Evolutionary conservation across 2,113 vertebrate species (phyloP), one percentile per base, ranked within the genome.

Genomic region (Daboia siamensis): DNA sequence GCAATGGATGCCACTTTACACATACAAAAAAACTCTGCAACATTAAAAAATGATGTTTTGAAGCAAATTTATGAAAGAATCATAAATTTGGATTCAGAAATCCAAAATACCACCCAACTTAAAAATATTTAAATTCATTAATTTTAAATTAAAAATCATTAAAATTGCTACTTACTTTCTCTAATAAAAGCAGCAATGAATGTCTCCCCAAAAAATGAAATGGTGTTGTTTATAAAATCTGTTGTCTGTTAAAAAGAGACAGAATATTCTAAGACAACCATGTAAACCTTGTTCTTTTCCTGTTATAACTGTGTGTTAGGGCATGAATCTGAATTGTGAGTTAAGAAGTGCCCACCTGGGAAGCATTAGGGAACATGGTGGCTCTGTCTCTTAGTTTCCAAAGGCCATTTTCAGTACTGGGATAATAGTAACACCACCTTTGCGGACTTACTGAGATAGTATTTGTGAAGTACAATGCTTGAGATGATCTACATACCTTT

Each of bases 211-310:
- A 10, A 87, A 86, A 59, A 44, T 23, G 55, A 86, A 86, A 52
- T 80, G 24, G 39, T 94, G 64, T 59, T 92, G 6, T 93, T 92
- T 46, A 1, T 24, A 93, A 88, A 84, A 95, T 74, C 88, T 80
- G 90, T 94, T 26, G 0, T 95, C 74, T 80, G 9, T 80, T 2
- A 46, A 17, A 91, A 94, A 13, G 80, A 11, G 69, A 33, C 46
- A 13, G 85, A 29, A 13, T 85, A 8, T 85, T 87, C 1, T 87
- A 93, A 95, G 94, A 93, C n/a, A 39, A 94, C 91, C 12, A 93
- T 85, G 59, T 90, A 94, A 89, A 46, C 89, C 61, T 39, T 51
- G 89, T 39, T 90, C 29, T 52, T 90, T 52, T 54, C 46, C 23
- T 86, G 92, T 55, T 90, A 54, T 51, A 89, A 23, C 12, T 33